These are phyloP conservation scores for Eupsittula cactorum DNA, from an alignment of 2,113 vertebrate species.

Conservation along the genomic window DNA sequence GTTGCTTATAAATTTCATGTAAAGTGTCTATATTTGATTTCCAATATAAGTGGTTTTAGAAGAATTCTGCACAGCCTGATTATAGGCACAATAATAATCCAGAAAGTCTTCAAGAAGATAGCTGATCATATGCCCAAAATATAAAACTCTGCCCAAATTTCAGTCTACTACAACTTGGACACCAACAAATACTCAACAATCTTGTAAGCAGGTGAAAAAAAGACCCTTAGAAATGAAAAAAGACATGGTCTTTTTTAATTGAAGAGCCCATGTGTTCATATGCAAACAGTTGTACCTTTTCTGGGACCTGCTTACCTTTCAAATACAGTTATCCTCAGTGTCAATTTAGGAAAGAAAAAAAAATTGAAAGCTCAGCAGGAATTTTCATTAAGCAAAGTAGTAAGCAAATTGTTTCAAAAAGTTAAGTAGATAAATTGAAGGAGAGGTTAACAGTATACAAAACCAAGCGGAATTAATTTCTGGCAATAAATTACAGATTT, in stretches of 20 bases:
- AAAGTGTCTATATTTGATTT: neutral
- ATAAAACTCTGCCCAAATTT: neutral
- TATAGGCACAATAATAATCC: neutral
- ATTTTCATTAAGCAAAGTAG: neutral
- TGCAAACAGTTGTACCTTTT: neutral
- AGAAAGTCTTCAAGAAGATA: neutral
- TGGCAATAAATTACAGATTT: neutral
- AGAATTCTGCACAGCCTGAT: neutral
- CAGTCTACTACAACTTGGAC: neutral
- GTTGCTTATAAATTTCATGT: neutral
- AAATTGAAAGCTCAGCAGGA: neutral
- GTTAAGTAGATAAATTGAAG: neutral
- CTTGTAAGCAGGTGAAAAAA: neutral
- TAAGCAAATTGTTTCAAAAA: neutral
- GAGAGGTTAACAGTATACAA: neutral
- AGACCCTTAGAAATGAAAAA: neutral
- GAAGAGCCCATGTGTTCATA: neutral
- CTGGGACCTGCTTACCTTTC: neutral
- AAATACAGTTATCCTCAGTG: neutral
- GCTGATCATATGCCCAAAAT: neutral
- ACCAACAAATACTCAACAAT: neutral
- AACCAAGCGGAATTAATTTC: neutral
- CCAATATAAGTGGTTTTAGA: neutral
- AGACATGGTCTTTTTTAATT: neutral
- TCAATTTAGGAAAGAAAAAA: neutral